Conservation (phyloP, 2,797 vertebrate genomes). For the Girardinus metallicus region DNA sequence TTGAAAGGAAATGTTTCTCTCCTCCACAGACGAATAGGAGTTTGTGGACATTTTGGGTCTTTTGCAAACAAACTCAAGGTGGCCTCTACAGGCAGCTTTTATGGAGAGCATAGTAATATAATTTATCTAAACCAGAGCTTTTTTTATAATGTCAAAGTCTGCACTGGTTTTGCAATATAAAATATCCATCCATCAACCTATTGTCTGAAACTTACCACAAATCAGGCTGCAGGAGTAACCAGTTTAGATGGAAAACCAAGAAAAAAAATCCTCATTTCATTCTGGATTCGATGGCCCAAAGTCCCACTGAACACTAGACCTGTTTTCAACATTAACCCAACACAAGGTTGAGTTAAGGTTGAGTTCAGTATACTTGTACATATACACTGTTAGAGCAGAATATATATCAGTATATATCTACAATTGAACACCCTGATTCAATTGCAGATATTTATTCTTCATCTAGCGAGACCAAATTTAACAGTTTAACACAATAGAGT, state of each 20-base stretch:
- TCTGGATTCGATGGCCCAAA: background rate
- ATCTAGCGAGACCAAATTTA: background rate
- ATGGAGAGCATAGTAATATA: background rate
- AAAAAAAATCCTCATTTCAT: background rate
- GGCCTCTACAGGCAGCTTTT: conserved; percentile 24
- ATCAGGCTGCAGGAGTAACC: background rate
- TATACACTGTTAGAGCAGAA: no score
- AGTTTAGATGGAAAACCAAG: background rate
- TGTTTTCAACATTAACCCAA: background rate
- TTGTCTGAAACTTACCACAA: background rate
- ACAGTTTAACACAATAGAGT: background rate
- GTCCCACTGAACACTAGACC: background rate
- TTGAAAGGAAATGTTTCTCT: conserved; percentile 28
- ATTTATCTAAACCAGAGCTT: background rate
- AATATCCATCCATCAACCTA: background rate
- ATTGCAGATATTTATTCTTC: background rate
- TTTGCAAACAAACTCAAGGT: conserved; percentile 48
- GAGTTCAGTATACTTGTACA: no score
- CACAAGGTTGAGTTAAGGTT: no score
- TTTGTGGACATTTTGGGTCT: conserved; percentile 48
- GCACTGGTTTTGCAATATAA: background rate
- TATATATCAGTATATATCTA: background rate
- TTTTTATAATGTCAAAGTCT: background rate
- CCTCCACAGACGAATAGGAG: conserved; percentile 53
- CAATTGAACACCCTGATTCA: background rate